These are phyloP conservation scores for Alloscopus bannaensis DNA, from an alignment of 2,888 invertebrate species.

Conservation along the genomic window DNA sequence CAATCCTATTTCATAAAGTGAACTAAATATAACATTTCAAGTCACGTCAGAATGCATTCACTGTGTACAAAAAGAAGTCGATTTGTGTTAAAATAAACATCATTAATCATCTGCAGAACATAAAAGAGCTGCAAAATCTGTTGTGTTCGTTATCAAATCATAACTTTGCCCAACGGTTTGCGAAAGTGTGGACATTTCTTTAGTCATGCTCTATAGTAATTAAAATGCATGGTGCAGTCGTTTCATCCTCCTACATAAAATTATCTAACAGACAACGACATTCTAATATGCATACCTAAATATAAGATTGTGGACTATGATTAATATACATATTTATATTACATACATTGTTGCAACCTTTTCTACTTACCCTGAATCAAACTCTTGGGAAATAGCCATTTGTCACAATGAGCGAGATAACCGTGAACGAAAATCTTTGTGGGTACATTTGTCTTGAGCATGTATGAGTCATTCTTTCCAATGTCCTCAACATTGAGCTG, in stretches of 20 bases:
- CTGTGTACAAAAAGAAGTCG: no score
- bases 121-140: background rate
- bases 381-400: conserved; percentile 64
- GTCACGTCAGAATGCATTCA: no score
- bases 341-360: background rate
- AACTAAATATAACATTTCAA: no score
- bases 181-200: no score
- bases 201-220: no score
- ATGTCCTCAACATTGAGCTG: conserved; percentile 47
- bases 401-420: conserved; percentile 66
- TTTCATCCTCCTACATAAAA: background rate
- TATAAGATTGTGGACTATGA: no score
- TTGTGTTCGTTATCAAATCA: no score
- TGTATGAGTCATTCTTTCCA: conserved; percentile 48
- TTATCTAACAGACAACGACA: background rate
- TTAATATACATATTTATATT: background rate
- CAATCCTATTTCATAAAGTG: no score
- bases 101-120: no score
- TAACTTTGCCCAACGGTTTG: no score
- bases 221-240: background rate
- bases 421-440: conserved; percentile 68
- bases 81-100: no score
- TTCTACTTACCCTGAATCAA: conserved; percentile 54
- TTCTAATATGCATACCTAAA: background rate
- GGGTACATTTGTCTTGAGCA: conserved; percentile 50